phyloP scores from a whole-genome alignment of 92 coral and sea anemone species.

The Epizoanthus rinbou region DNA sequence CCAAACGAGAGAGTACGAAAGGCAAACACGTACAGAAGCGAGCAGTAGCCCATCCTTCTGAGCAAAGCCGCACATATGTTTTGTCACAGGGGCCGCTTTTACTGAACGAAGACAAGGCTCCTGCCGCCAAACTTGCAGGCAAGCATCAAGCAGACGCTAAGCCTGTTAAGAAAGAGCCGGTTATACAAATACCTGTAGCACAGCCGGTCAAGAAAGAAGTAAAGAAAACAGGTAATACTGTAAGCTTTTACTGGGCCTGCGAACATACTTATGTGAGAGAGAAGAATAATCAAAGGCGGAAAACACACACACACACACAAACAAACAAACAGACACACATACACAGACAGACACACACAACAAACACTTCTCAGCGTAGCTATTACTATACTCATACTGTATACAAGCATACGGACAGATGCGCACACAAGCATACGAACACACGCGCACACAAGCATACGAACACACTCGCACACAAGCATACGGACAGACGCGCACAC shows the following conservation, averaged over 20 bases:
- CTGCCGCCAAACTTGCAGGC: neutral
- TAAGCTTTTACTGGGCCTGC: neutral
- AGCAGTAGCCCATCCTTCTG: neutral
- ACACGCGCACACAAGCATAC: no score
- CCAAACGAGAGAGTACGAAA: neutral
- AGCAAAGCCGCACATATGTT: constrained; percentile 59
- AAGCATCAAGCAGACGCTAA: constrained; percentile 24
- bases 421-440: no score
- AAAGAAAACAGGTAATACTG: constrained; percentile 15
- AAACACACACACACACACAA: no score
- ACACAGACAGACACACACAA: no score
- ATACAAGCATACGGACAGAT: no score
- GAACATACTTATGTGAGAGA: neutral
- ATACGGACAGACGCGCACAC: no score
- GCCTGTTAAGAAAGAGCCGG: neutral
- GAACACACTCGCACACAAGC: no score
- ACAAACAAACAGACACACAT: no score
- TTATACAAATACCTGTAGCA: neutral
- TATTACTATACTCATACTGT: no score
- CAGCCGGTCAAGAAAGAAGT: constrained; percentile 32
- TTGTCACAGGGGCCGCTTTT: constrained; percentile 77
- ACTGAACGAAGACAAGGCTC: constrained; percentile 45
- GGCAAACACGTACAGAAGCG: constrained; percentile 30
- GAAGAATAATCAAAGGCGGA: no score
- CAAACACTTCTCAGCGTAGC: no score